Evolutionary conservation across 2,113 vertebrate species (phyloP), one percentile per base, ranked within the genome.

Genomic region (Hemibagrus wyckioides): DNA sequence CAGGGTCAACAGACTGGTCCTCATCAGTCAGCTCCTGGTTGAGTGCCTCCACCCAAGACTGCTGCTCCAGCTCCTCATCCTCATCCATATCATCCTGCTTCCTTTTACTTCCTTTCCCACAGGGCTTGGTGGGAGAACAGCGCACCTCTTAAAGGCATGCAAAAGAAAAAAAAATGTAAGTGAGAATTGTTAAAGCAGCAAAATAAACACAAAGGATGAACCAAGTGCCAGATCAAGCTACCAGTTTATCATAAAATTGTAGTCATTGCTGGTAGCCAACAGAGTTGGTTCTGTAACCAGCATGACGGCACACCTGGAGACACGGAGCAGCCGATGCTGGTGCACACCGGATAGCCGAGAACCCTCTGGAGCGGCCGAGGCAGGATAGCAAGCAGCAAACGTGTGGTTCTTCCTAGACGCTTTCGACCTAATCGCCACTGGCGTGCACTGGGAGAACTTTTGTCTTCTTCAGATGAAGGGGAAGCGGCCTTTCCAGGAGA

Each of bases 41-140:
- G 52, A 97, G 91, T 0, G 90, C 57, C 54, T 93, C 92, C 1
- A 96, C 75, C 96, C 95, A 97, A 23, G 93, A 93, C 2, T 89
- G 93, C 21, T 93, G 92, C n/a, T 95, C 93, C 15, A 93, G 91
- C 0, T 94, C 81, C 0, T 97, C 91, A 0, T 96, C 95, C 1
- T 95, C 91, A 23, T 94, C 93, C 50, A 96, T 8, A 0, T 96
- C 97, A n/a, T 96, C 96, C 76, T 94, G 44, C 80, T 97, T 96
- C 79, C 96, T 94, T 89, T 97, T 97, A 89, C 88, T 96, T 54
- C 94, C 95, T 86, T 95, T 96, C 23, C 92, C 93, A 39, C 44
- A 89, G 0, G 95, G 95, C 87, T 93, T 93, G 0, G 93, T 89
- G 5, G 90, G 95, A 84, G 94, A 93, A 6, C 92, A 89, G 36